Evolutionary conservation across 2,888 invertebrate species (phyloP), one percentile per base, ranked within the genome.

Genomic region (Idaea dimidiata): DNA sequence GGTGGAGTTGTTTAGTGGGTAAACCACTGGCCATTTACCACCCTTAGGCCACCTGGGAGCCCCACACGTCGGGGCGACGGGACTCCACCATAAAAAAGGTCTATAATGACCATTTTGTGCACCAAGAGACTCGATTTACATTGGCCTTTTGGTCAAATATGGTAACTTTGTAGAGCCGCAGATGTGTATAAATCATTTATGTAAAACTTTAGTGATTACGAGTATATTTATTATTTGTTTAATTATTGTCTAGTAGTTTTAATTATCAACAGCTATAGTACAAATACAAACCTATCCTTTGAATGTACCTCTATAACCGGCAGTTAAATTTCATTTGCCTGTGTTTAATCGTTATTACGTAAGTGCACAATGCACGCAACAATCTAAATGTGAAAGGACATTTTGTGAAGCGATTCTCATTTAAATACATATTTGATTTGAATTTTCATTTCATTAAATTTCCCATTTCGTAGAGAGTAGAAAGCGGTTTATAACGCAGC

Each of bases 401-500:
- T 63, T 54, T 17, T 16, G 33, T 43, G 54, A 10, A 58, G 57
- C 55, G 53, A 17, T 53, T 58, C 24, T 65, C 59, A 59, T 62
- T 43, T 59, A 59, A 43, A 55, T 24, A 24, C 24, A 60, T 66
- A 62, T 14, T 57, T 59, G 60, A 59, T 59, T 57, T 58, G 60
- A 54, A 59, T 59, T 66, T 66, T 64, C 62, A 55, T 62, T 66
- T 62, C 62, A 63, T 66, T 63, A 59, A 63, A 58, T 62, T 65
- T 66, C 65, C 64, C 63, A 68, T 73, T 75, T 63, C 68, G 62
- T 61, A 60, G 57, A 68, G 63, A 73, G 64, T 73, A 73, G 69
- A 72, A 73, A 74, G 71, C 70, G 71, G 72, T 71, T 66, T 71
- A 71, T 68, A 67, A 57, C 60, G 64, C 61, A 72, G 69, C 74